Evolutionary conservation across 2,888 invertebrate genomes (phyloP), one percentile per base, ranked within the genome.

Genomic region (Hermaeophaga mercurialis): DNA sequence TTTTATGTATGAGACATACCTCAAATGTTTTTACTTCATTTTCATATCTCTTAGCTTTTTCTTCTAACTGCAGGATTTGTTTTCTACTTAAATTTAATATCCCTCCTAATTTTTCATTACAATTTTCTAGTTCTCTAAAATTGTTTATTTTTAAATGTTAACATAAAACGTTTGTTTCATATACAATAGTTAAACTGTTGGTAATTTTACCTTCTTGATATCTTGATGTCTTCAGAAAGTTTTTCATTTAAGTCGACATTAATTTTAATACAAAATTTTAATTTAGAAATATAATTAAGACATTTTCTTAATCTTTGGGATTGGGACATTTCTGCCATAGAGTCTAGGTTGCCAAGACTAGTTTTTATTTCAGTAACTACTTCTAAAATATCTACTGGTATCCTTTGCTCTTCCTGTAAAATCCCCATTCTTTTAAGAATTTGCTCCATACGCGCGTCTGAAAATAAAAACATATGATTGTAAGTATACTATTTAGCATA

Each of bases 11-110:
- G 3, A 6, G 33, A 60, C 59, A 52, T 67, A 73, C 74, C 66
- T 74, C 73, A 59, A 72, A 67, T 62, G 72, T 74, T 19, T 56
- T 24, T 26, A 74, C 50, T 59, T 72, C 72, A 45, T 70, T 66
- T 62, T 72, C 71, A 59, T 74, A 74, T 47, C 68, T 62, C 44
- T 65, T 66, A n/a, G 72, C 66, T 64, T 72, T 72, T 31, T 66
- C 63, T 60, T 72, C 66, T 19, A 73, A 44, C 39, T 66, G 62
- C 19, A 58, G 61, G 7, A 64, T 46, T 50, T 63, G 62, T 33
- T 61, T 46, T 22, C 34, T 36, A 36, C 54, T 53, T 22, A 62
- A 45, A 56, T 54, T 64, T 38, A 64, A 56, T 41, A 61, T 50
- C 38, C 47, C 54, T 22, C 44, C 33, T 43, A 60, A 9, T 52